A percentile compares a stretch with the other conserved stretches of the same genome.
Conservation (phyloP, 2,113 vertebrate genomes). For the Daphoenositta chrysoptera region DNA sequence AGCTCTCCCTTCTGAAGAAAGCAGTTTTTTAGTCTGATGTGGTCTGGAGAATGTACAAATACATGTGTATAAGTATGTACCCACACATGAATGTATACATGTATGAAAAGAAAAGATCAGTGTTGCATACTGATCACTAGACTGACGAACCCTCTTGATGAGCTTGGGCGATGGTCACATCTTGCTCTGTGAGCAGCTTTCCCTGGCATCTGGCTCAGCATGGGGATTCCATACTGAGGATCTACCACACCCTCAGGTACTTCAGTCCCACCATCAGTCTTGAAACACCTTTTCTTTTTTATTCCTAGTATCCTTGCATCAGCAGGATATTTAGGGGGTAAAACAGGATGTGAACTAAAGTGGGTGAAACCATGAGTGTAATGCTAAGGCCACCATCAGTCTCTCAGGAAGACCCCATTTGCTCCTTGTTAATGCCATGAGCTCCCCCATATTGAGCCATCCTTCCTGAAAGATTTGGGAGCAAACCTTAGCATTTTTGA, state of each 20-base stretch:
- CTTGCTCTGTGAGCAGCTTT: neutral
- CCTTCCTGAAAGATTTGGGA: neutral
- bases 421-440: neutral
- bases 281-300: neutral
- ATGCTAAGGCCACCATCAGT: too few species aligned
- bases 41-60: neutral
- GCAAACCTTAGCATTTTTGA: neutral
- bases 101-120: neutral
- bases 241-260: neutral
- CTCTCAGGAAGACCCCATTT: neutral
- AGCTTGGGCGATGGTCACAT: neutral
- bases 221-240: rapidly evolving
- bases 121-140: neutral
- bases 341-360: neutral
- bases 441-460: neutral
- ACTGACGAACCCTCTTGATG: neutral
- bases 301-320: neutral
- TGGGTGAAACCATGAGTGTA: neutral
- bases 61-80: neutral
- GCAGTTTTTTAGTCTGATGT: neutral
- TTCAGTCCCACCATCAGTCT: neutral
- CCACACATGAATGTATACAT: neutral
- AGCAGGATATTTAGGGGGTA: neutral
- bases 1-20: neutral
- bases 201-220: rapidly evolving